These are phyloP conservation scores for Batillaria attramentaria DNA, from an alignment of 1,140 invertebrate species.

Conservation along the genomic window DNA sequence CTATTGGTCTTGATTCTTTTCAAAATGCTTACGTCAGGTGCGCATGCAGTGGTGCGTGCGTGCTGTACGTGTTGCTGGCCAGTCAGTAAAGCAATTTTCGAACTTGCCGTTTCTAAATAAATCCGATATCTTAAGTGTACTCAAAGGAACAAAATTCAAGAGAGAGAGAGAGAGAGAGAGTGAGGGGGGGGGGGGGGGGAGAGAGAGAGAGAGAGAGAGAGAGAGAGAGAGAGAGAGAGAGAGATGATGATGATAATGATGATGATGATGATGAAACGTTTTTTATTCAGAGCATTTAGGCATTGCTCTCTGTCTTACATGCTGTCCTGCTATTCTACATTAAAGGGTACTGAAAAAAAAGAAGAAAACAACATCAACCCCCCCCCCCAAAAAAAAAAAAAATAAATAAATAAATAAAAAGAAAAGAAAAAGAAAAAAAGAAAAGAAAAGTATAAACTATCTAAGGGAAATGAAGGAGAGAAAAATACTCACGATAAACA, in stretches of 20 bases:
- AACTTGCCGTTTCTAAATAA: neutral
- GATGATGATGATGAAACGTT: too few relatives aligned
- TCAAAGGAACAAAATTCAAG: neutral
- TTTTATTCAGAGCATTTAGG: too few relatives aligned
- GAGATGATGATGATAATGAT: too few relatives aligned
- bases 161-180: conserved; percentile 6
- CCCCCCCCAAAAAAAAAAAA: too few relatives aligned
- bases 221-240: conserved; percentile 7
- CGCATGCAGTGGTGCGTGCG: neutral
- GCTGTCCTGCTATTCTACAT: too few relatives aligned
- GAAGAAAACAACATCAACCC: too few relatives aligned
- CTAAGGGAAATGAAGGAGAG: too few relatives aligned
- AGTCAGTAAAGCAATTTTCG: neutral
- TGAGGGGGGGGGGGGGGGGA: neutral
- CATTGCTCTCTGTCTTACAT: too few relatives aligned
- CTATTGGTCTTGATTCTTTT: too few relatives aligned
- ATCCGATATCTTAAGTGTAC: neutral
- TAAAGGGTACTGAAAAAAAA: too few relatives aligned
- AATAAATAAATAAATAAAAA: neutral
- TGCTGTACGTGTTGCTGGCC: neutral
- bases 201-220: neutral
- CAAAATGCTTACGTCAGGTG: neutral
- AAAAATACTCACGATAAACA: too few relatives aligned
- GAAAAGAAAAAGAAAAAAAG: neutral
- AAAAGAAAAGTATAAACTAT: neutral